Evolutionary conservation across 2,888 invertebrate species (phyloP), one percentile per base, ranked within the genome.

Genomic region (Ornithoptera priamus): DNA sequence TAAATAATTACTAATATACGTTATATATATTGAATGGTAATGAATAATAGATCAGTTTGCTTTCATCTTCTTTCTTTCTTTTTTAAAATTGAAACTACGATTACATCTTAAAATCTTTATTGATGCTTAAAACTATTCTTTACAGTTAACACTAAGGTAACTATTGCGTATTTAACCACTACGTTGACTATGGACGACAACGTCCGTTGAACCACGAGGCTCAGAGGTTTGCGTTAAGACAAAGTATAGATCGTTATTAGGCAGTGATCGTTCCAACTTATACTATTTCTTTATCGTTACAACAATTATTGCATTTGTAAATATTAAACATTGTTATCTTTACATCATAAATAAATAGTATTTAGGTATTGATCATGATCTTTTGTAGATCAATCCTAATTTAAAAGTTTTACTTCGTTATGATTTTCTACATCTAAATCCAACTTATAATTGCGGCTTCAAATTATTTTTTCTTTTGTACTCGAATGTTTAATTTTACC

Each of bases 171-270:
- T 82, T 84, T 86, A 86, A 78, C 80, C 78, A 83, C 87, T 88
- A 88, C 78, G 82, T 85, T 89, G 89, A 89, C 89, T 89, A 89
- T 87, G 88, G 88, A 87, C 88, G 59, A 64, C 57, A 60, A 75
- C 76, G 85, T 86, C 86, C 84, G 80, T 76, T 76, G 78, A 83
- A 80, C 83, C 75, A 76, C 69, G 56, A 63, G 73, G 84, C 79
- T 80, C 84, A 75, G 82, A 83, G 83, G 78, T 81, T 81, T 74
- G 72, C 74, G 65, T 75, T 74, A 72, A 70, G 65, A 70, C 65
- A 75, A 73, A 63, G 57, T 62, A 57, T 62, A 84, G 81, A 88
- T 86, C 83, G 82, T 81, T 78, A 82, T 81, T 78, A 84, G 90
- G 88, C 88, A 90, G 88, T 88, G 89, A 86, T 82, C 79, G 80